These are phyloP conservation scores for Ochlodes sylvanus DNA, from an alignment of 2,888 invertebrate species.

Conservation along the genomic window DNA sequence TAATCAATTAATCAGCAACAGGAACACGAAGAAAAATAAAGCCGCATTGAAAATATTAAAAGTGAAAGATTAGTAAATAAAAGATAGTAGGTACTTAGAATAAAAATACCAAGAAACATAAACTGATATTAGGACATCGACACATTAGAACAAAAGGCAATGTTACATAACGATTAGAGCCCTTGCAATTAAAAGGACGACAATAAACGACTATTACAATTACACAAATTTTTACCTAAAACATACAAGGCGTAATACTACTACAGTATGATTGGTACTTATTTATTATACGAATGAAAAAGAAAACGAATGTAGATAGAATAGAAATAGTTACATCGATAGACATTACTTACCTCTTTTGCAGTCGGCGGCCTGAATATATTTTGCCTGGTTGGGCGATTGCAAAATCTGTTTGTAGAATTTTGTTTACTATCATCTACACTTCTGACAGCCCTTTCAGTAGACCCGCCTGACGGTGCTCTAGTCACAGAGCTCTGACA, in stretches of 20 bases:
- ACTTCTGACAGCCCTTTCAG: conserved; percentile 56
- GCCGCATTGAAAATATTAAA: too few species aligned
- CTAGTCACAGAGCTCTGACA: conserved; percentile 34
- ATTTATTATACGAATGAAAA: not conserved
- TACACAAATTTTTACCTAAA: too few species aligned
- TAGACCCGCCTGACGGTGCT: conserved; percentile 45
- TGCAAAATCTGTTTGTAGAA: conserved; percentile 53
- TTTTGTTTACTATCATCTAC: conserved; percentile 56
- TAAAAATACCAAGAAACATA: not conserved
- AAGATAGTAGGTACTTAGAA: not conserved
- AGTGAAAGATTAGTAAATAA: not conserved
- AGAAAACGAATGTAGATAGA: not conserved
- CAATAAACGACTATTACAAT: too few species aligned
- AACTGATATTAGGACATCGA: not conserved
- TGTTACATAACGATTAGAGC: too few species aligned
- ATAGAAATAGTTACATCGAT: not conserved
- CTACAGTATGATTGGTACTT: too few species aligned
- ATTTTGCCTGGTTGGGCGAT: conserved; percentile 42
- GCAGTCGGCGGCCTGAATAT: conserved; percentile 52
- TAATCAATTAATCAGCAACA: too few species aligned
- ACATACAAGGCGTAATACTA: too few species aligned
- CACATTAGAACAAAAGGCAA: not conserved
- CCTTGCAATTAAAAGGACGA: too few species aligned
- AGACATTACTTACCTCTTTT: conserved; percentile 61
- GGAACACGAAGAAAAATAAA: too few species aligned